Percentiles rank a stretch among this genome's conserved stretches.
Evolutionary conservation across 2,113 vertebrate genomes (phyloP).

Genomic region (Coreoperca whiteheadi): DNA sequence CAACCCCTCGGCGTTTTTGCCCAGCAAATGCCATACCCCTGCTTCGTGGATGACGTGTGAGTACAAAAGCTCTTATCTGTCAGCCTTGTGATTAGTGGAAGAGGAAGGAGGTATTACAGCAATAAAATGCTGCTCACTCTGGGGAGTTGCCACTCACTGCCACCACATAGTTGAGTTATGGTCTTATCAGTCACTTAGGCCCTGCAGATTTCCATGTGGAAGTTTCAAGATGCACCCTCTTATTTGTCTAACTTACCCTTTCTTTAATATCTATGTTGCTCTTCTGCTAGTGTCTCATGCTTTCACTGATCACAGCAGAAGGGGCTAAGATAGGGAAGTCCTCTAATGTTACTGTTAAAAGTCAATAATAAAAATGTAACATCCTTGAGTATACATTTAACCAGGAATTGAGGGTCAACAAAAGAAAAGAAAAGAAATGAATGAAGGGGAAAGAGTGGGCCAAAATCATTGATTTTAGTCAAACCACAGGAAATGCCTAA

Average conservation of each 20-base stretch:
- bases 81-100: constrained; percentile 39
- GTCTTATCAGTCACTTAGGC: constrained; percentile 51
- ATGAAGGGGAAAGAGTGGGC: constrained; percentile 2
- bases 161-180: constrained; percentile 36
- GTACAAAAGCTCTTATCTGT: constrained; percentile 74
- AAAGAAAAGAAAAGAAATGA: constrained; percentile 12
- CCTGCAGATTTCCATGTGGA: constrained; percentile 58
- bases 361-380: constrained; percentile 37
- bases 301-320: constrained; percentile 9
- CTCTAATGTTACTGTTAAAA: constrained; percentile 11
- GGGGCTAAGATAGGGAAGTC: neutral
- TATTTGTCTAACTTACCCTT: constrained; percentile 36
- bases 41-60: constrained; percentile 94
- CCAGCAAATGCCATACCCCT: constrained; percentile 98
- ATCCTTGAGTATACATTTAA: constrained; percentile 37
- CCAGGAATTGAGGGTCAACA: constrained; percentile 17
- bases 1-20: constrained; percentile 91
- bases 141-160: constrained; percentile 48
- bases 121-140: constrained; percentile 45
- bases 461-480: constrained; percentile 66
- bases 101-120: constrained; percentile 34
- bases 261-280: constrained; percentile 18
- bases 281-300: neutral
- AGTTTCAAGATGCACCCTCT: constrained; percentile 22
- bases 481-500: constrained; percentile 70